Conservation (phyloP, 2,113 vertebrate genomes). For the Rostratula benghalensis region DNA sequence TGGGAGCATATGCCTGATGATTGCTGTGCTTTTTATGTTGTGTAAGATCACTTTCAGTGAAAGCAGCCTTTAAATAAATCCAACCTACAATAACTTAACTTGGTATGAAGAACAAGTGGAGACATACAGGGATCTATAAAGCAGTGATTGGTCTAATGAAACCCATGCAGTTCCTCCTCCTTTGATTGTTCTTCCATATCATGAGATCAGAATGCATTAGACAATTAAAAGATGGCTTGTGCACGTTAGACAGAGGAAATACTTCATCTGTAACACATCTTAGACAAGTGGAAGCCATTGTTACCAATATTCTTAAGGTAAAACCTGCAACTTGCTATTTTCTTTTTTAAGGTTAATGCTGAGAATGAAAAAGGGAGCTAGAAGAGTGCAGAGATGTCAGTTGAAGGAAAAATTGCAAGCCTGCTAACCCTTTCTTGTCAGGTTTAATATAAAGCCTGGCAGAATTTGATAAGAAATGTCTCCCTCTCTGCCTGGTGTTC, state of each 20-base stretch:
- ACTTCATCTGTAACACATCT: not conserved
- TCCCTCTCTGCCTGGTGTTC: not conserved
- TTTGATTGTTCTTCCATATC: not conserved
- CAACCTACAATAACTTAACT: not conserved
- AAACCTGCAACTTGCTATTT: not conserved
- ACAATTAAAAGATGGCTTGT: not conserved
- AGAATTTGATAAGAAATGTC: not conserved
- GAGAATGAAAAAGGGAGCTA: not conserved
- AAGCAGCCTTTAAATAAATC: not conserved
- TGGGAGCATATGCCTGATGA: not conserved
- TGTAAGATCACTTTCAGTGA: not conserved
- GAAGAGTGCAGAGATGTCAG: not conserved
- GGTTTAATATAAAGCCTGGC: not conserved
- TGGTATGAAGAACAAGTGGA: not conserved
- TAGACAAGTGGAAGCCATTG: not conserved
- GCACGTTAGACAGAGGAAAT: not conserved
- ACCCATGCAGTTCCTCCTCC: not conserved
- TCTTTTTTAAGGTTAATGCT: not conserved
- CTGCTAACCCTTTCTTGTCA: not conserved
- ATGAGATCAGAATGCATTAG: not conserved
- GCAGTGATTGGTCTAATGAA: not conserved
- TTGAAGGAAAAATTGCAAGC: slow-evolving; percentile 7
- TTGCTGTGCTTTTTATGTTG: not conserved
- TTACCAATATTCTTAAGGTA: not conserved
- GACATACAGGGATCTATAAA: not conserved